These are phyloP conservation scores for Caenorhabditis sinica DNA, from an alignment of 2,888 invertebrate species.

Conservation along the genomic window DNA sequence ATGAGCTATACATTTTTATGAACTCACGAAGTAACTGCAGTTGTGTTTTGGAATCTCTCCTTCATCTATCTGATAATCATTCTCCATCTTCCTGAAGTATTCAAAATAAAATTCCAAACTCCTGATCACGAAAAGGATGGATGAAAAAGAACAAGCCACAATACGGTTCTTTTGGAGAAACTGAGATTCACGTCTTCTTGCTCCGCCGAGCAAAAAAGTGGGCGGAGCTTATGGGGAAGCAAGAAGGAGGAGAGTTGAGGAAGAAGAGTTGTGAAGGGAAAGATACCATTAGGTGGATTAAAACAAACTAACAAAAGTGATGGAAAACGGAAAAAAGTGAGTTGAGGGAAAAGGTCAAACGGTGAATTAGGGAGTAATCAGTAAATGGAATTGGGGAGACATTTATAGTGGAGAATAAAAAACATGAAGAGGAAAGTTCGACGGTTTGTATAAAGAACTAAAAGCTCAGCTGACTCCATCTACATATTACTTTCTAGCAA, in stretches of 20 bases:
- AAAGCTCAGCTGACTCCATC: no score
- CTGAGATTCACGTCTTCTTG: constrained; percentile 32
- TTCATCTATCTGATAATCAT: constrained; percentile 24
- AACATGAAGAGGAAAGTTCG: no score
- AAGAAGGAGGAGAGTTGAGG: constrained; percentile 14
- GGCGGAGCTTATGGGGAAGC: constrained; percentile 46
- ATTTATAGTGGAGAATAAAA: background rate
- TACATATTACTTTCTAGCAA: no score
- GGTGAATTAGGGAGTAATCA: background rate
- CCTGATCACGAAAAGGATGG: background rate
- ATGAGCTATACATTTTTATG: no score
- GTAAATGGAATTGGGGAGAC: background rate
- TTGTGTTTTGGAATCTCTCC: constrained; percentile 22
- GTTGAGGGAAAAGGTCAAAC: no score
- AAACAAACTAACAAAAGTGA: background rate
- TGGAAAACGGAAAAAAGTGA: background rate
- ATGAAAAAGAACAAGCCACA: constrained; percentile 19
- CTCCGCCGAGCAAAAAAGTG: constrained; percentile 19
- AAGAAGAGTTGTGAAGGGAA: constrained; percentile 1
- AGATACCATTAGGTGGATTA: constrained; percentile 44
- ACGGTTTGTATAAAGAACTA: no score
- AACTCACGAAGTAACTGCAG: constrained; percentile 57
- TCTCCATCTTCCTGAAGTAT: constrained; percentile 30
- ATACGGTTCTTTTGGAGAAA: constrained; percentile 2
- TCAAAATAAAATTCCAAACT: background rate